Base-by-base conservation (phyloP, 2,797 vertebrate genomes). In the Micromesistius poutassou region DNA sequence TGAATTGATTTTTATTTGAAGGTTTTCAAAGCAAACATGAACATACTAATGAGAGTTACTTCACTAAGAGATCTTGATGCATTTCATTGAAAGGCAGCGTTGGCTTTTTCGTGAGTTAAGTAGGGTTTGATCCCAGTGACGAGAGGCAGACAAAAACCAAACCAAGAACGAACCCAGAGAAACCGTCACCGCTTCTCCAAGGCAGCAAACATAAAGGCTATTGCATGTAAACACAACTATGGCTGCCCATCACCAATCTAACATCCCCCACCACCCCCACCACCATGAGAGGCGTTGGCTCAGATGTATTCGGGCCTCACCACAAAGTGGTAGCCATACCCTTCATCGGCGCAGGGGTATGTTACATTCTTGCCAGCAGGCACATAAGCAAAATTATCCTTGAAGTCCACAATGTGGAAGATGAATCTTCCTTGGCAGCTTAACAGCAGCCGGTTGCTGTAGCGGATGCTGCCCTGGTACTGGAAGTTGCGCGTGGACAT, bases 251-350 rank as follows among this genome's bases (percentile, higher is more conserved):
- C 36, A 38, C 7, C 9, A 38, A 38, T 38, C 36, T 9, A 9
- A 38, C 36, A 10, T 10, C 36, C 40, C 40, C 40, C 0, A 35
- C 33, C 33, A 35, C 33, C 70, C 92, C 33, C 33, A 35, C 33
- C 33, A 35, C 46, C 14, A n/a, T n/a, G 19, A 22, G 46, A 62
- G 22, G 6, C 6, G 40, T 35, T 0, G 33, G 33, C 71, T 92
- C 78, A 92, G 46, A 85, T 71, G 42, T 93, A 95, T 78, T 89
- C 88, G 33, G 95, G 94, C 70, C 92, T 91, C 78, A 96, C 89
- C 3, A 94, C 90, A 30, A 90, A 92, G 0, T 0, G 88, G 81
- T 90, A 94, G 12, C 3, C 62, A 74, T 86, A 92, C 77, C 87
- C 70, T 40, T 91, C 82, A 3, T 73, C 40, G 0, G 90, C 50